phyloP scores from a whole-genome alignment of 2,888 invertebrate species.

The Leucozona laternaria region DNA sequence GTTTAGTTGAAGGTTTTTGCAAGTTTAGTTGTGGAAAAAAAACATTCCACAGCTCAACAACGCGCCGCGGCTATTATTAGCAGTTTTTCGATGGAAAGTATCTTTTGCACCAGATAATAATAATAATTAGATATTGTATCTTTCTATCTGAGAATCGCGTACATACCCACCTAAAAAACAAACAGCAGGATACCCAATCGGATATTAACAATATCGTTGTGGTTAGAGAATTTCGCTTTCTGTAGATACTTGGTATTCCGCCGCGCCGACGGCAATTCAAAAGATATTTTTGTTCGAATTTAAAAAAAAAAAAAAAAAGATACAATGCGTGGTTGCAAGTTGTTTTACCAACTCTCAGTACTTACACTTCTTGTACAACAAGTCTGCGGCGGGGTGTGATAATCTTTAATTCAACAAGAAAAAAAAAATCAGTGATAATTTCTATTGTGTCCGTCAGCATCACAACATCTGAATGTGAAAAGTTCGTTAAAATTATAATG shows the following conservation, averaged over 20 bases:
- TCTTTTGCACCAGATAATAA: constrained; percentile 14
- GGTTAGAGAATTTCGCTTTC: neutral
- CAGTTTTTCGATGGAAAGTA: constrained; percentile 18
- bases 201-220: neutral
- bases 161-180: neutral
- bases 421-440: constrained; percentile 32
- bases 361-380: too few species aligned
- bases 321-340: neutral
- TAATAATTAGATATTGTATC: constrained; percentile 9
- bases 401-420: neutral
- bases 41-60: constrained; percentile 53
- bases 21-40: constrained; percentile 77
- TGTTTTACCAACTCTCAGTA: neutral
- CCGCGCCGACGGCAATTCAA: constrained; percentile 18
- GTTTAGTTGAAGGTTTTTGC: constrained; percentile 79
- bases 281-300: neutral
- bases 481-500: constrained; percentile 13
- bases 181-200: neutral
- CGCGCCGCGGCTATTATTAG: constrained; percentile 60
- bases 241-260: neutral
- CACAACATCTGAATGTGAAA: constrained; percentile 38
- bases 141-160: constrained; percentile 1
- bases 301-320: neutral
- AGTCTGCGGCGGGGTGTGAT: neutral
- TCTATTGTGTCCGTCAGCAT: constrained; percentile 46